A percentile compares a stretch with the other conserved stretches of the same genome.
phyloP scores from a whole-genome alignment of 2,113 vertebrate genomes.

The Neogobius melanostomus region DNA sequence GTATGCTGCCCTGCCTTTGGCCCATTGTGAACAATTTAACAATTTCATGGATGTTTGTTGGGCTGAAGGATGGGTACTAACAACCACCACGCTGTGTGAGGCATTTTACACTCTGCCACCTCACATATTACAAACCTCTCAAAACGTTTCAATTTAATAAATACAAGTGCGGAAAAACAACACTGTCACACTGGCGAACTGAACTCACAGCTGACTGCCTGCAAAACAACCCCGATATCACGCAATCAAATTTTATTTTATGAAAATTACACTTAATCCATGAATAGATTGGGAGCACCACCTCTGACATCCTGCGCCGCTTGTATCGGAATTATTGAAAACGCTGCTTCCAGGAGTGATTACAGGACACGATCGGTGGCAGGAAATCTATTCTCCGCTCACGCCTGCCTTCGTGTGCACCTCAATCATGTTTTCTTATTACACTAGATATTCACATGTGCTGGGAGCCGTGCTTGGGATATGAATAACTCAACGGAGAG shows the following conservation, averaged over 20 bases:
- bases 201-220: not conserved
- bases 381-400: conserved; percentile 23
- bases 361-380: conserved; percentile 29
- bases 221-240: not conserved
- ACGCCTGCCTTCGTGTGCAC: conserved; percentile 24
- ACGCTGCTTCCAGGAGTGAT: conserved; percentile 35
- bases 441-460: conserved; percentile 42
- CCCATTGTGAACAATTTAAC: too few relatives aligned
- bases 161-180: not conserved
- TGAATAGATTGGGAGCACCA: conserved; percentile 11
- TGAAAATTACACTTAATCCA: conserved; percentile 29
- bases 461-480: conserved; percentile 32
- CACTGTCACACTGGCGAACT: not conserved
- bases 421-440: conserved; percentile 50
- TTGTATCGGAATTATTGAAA: conserved; percentile 22
- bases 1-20: too few relatives aligned
- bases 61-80: not conserved
- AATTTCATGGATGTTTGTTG: not conserved
- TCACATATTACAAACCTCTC: not conserved
- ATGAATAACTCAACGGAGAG: conserved; percentile 31
- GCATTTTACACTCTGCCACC: not conserved
- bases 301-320: conserved; percentile 21
- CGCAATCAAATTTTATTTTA: conserved; percentile 28
- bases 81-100: not conserved
- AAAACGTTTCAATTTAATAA: not conserved